phyloP scores from a whole-genome alignment of 2,888 invertebrate species.

The Pachydiplax longipennis region DNA sequence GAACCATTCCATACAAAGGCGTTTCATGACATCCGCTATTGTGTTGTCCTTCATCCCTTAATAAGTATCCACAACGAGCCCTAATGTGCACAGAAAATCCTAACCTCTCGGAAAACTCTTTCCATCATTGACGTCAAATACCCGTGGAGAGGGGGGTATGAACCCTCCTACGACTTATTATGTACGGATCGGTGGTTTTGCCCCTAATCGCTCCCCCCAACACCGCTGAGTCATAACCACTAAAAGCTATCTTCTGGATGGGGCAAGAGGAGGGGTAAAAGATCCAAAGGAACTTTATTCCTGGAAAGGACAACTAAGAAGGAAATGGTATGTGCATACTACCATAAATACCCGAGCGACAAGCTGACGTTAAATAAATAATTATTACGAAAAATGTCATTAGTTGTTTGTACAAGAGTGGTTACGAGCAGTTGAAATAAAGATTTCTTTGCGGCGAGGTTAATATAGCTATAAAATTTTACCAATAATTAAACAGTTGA shows the following conservation, averaged over 20 bases:
- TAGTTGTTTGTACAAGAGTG: too few relatives aligned
- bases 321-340: too few relatives aligned
- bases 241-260: conserved; percentile 13
- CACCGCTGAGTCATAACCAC: conserved; percentile 26
- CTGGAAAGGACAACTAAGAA: too few relatives aligned
- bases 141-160: too few relatives aligned
- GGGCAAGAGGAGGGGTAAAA: not conserved
- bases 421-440: too few relatives aligned
- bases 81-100: not conserved
- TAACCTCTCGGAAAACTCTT: not conserved
- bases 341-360: too few relatives aligned
- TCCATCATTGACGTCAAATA: not conserved
- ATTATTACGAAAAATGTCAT: too few relatives aligned
- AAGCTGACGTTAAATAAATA: too few relatives aligned
- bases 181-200: conserved; percentile 30
- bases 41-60: not conserved
- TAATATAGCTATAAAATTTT: too few relatives aligned
- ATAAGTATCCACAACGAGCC: not conserved
- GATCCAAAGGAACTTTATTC: not conserved
- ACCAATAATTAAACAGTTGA: too few relatives aligned
- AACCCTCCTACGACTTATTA: not conserved
- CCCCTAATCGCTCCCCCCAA: conserved; percentile 24
- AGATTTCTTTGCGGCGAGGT: too few relatives aligned
- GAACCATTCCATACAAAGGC: conserved; percentile 2
- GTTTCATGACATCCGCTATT: not conserved